Percentiles rank a stretch among this genome's conserved stretches.
These are phyloP conservation scores for Spea multiplicata DNA, from an alignment of 2,113 vertebrate genomes.

Conservation along the genomic window DNA sequence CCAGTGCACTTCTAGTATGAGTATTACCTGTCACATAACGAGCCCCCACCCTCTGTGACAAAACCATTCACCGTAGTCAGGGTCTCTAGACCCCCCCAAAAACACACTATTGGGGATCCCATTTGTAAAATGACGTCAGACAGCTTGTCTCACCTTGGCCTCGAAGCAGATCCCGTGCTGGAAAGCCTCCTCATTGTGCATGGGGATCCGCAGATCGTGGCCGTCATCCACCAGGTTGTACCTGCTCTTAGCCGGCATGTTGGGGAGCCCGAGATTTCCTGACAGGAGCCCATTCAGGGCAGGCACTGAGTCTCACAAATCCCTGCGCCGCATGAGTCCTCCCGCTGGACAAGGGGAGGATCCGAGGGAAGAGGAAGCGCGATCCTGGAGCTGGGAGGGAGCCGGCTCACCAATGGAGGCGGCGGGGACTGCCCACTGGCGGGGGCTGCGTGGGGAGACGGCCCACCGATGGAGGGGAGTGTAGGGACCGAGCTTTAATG, in stretches of 20 bases:
- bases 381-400: slow-evolving; percentile 11
- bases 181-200: slow-evolving; percentile 88
- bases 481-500: too few species aligned
- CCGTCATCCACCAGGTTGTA: slow-evolving; percentile 92
- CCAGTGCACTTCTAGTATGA: too few species aligned
- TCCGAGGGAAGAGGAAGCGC: slow-evolving; percentile 31
- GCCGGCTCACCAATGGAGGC: background rate
- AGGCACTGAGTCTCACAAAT: background rate
- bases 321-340: background rate
- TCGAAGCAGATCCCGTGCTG: slow-evolving; percentile 86
- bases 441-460: background rate
- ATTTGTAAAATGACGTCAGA: background rate
- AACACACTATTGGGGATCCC: background rate
- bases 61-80: background rate
- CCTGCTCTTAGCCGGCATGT: slow-evolving; percentile 69
- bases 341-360: slow-evolving; percentile 6
- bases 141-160: slow-evolving; percentile 77
- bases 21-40: too few species aligned
- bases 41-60: too few species aligned
- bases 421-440: slow-evolving; percentile 6
- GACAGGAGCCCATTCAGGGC: slow-evolving; percentile 33
- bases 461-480: background rate
- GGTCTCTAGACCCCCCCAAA: background rate
- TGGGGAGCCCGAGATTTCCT: background rate
- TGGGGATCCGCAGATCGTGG: slow-evolving; percentile 80